phyloP scores from a whole-genome alignment of 2,797 vertebrate genomes.

The Spinus pinus region DNA sequence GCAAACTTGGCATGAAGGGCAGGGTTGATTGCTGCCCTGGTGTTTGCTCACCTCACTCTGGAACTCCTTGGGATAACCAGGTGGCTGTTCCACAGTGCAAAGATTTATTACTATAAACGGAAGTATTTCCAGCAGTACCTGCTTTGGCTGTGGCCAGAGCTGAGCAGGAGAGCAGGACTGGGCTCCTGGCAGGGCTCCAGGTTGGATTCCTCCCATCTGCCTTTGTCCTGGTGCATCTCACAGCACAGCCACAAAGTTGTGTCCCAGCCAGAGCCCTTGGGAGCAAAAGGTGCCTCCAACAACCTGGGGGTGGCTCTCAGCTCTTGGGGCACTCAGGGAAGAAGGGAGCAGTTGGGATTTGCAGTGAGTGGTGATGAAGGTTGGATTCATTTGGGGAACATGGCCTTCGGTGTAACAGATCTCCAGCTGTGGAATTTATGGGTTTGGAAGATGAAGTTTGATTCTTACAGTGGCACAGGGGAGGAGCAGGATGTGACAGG shows the following conservation, averaged over 20 bases:
- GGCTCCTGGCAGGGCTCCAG: not conserved
- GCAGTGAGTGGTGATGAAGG: not conserved
- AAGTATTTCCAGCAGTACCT: not conserved
- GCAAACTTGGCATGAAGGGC: not conserved
- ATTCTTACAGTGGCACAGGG: not conserved
- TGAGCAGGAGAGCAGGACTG: not conserved
- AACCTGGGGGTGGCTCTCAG: accelerated
- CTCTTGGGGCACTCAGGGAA: not conserved
- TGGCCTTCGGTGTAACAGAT: not conserved
- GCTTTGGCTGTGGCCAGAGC: not conserved
- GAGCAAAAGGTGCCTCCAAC: not conserved
- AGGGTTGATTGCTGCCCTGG: not conserved
- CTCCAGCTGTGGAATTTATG: not conserved
- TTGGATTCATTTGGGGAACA: not conserved
- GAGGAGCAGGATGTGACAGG: not conserved
- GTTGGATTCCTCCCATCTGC: not conserved
- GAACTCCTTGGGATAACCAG: not conserved
- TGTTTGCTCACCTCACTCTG: not conserved
- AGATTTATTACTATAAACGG: not conserved
- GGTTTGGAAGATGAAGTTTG: not conserved
- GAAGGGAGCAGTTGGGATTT: not conserved
- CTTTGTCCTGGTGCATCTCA: not conserved
- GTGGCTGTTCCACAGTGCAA: not conserved
- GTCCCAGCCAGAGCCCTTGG: not conserved
- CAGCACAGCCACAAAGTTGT: not conserved